These are phyloP conservation scores for Hartigia nigra DNA, from an alignment of 2,888 invertebrate species.

Conservation along the genomic window DNA sequence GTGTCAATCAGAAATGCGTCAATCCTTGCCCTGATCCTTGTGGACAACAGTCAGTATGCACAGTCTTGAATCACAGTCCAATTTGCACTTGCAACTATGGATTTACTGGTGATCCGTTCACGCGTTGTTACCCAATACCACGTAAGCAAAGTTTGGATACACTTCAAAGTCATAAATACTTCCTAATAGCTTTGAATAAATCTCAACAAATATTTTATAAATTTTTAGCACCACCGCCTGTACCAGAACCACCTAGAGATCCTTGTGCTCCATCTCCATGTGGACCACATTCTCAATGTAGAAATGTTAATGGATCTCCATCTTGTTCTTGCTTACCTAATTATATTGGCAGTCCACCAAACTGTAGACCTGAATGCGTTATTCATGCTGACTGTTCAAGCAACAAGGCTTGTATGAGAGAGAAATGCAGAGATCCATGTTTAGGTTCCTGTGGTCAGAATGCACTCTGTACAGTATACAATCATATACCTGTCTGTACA, in stretches of 20 bases:
- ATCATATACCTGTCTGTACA: constrained; percentile 61
- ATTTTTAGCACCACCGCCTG: constrained; percentile 14
- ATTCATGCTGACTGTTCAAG: constrained; percentile 56
- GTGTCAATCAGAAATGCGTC: constrained; percentile 63
- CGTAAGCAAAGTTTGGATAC: constrained; percentile 38
- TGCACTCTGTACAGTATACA: constrained; percentile 59
- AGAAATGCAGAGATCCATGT: constrained; percentile 63
- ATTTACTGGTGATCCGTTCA: constrained; percentile 80
- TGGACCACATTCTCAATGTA: constrained; percentile 60
- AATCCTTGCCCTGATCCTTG: constrained; percentile 57
- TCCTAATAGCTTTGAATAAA: neutral
- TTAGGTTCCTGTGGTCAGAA: constrained; percentile 62
- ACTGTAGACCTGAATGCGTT: constrained; percentile 61
- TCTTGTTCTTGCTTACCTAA: constrained; percentile 54
- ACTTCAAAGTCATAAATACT: neutral
- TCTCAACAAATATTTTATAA: neutral
- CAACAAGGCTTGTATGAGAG: constrained; percentile 54
- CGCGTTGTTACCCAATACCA: constrained; percentile 67
- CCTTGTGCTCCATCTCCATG: constrained; percentile 63
- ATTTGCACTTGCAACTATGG: constrained; percentile 74
- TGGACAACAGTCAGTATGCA: constrained; percentile 59
- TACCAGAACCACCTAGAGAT: constrained; percentile 41
- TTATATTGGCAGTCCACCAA: constrained; percentile 57
- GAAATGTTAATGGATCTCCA: constrained; percentile 51
- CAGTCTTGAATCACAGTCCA: constrained; percentile 58